Evolutionary conservation across 2,113 vertebrate species (phyloP), one percentile per base, ranked within the genome.

Genomic region (Dascyllus trimaculatus): DNA sequence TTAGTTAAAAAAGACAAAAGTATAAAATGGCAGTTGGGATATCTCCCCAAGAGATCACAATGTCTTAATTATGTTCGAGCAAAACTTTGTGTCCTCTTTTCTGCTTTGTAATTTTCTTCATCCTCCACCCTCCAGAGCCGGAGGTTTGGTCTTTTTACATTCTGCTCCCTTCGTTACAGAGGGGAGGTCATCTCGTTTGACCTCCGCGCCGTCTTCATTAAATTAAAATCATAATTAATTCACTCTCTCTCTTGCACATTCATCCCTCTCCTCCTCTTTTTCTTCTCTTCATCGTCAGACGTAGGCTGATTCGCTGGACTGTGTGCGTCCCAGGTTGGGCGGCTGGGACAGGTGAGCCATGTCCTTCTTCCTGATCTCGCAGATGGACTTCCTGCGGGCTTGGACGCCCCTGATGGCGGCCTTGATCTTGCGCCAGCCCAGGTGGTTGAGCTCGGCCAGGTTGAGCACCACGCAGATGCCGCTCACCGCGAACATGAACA

Each of bases 401-500:
- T 93, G 94, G 0, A 94, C 96, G 0, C 96, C 96, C 10, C 95
- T 87, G 45, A 96, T 95, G 52, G 96, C 96, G 0, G 95, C 94
- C 53, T 95, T 94, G 60, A 97, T 96, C 90, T 97, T 96, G 60
- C 95, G 91, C 96, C 96, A 97, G 19, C 96, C 96, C 66, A 97
- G 81, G 52, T 97, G 96, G 94, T 97, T 96, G 74, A 97, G 96
- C 91, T 97, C 96, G 0, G 96, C 96, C 85, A 97, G 82, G 93
- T 97, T 97, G 87, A 97, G 96, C 45, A 96, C 91, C 21, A 97
- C 96, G 18, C 96, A 97, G 59, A 97, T 94, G 0, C 96, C 96
- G 4, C 96, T 97, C n/a, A 97, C 96, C 0, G 96, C 96, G 1
- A 97, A 97, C 96, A 97, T 97, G 91, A 97, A 97, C 0, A 96